Base-by-base conservation (phyloP, 2,888 invertebrate genomes). In the Lithodes maja region DNA sequence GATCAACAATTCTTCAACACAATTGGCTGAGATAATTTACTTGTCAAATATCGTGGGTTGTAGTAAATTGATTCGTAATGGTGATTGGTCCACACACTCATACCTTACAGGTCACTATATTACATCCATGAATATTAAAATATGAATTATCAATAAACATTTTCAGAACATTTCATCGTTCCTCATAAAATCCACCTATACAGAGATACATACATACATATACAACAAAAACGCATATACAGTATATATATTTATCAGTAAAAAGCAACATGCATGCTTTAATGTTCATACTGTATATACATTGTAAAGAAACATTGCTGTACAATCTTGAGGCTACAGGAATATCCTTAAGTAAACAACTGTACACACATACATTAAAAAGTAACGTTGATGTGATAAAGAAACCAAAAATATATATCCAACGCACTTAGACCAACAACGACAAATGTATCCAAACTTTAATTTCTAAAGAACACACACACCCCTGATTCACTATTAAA, bases 331-430 rank as follows among this genome's bases (percentile, higher is more conserved):
- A 74, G 74, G 79, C 75, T 81, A 74, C 75, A 49, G 69, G 53
- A 74, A 74, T 71, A 81, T 61, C 15, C 5, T 86, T 54, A 52
- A 74, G 69, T 81, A 81, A 86, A 85, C 88, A 89, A 89, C 88
- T 89, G 88, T 89, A 89, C 88, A 89, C 33, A 86, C 81, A 61
- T 80, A 86, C 81, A 61, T 80, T 82, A 55, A 82, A 68, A 49
- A 82, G 33, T 33, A 33, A 33, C 33, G 33, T 33, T 33, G 33
- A 33, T 33, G 33, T 33, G 33, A 33, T 33, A 33, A 33, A 33
- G 33, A 33, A 33, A 33, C 33, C 33, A 33, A 33, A 33, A 33
- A 33, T 33, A 33, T 33, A 33, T 33, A 33, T 33, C 33, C 33
- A 33, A 33, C 33, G 33, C 33, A 33, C 33, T 33, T 33, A 33